These are phyloP conservation scores for Platysternon megacephalum DNA, from an alignment of 2,113 vertebrate genomes.

Conservation along the genomic window DNA sequence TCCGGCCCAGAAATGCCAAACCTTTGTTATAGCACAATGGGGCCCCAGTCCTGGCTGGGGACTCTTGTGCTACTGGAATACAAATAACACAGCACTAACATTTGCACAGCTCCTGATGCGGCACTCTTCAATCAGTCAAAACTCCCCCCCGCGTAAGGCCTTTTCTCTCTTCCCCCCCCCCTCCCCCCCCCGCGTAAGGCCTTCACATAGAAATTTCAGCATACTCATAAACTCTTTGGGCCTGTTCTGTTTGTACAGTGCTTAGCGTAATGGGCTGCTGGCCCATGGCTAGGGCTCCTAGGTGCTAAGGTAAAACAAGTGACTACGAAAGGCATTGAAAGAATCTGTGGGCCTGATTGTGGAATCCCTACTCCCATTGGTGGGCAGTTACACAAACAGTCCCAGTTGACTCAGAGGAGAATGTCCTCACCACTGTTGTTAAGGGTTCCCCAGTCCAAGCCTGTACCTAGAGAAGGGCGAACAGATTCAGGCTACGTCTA, in stretches of 20 bases:
- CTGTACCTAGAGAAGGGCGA: not conserved
- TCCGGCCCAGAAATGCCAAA: not conserved
- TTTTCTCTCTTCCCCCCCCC: too few species aligned
- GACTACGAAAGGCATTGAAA: not conserved
- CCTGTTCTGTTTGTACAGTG: not conserved
- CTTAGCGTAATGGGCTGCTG: not conserved
- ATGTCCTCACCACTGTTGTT: not conserved
- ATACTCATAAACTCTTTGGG: not conserved
- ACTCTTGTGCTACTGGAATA: not conserved
- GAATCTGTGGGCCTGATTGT: rapidly evolving
- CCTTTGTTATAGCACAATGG: not conserved
- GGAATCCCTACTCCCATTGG: not conserved
- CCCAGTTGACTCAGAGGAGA: not conserved
- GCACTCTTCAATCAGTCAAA: not conserved
- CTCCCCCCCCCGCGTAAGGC: not conserved
- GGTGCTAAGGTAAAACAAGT: not conserved
- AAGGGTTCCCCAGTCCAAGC: not conserved
- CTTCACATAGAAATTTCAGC: not conserved
- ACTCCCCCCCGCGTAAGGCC: not conserved
- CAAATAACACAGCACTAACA: not conserved
- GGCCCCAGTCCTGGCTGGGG: not conserved
- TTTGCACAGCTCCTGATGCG: not conserved
- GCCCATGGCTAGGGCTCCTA: not conserved
- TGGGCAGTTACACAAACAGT: not conserved
- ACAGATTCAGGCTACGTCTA: not conserved